Conservation (phyloP, 2,797 vertebrate species). For the Sebastolobus altivelis region DNA sequence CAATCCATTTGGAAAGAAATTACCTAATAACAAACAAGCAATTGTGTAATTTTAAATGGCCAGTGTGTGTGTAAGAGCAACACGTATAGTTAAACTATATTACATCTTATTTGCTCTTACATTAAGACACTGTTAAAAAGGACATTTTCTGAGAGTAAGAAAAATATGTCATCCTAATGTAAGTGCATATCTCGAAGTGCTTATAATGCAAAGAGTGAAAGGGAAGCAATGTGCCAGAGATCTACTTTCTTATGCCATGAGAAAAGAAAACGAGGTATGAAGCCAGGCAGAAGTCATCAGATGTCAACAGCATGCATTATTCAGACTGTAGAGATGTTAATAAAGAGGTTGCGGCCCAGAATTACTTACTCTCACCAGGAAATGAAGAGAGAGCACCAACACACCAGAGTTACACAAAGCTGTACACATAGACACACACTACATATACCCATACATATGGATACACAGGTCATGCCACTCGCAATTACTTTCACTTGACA, state of each 20-base stretch:
- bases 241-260: slow-evolving; percentile 22
- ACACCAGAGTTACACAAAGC: slow-evolving; percentile 14
- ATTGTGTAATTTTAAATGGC: neutral
- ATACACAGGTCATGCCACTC: slow-evolving; percentile 26
- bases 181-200: neutral
- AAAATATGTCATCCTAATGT: neutral
- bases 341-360: slow-evolving; percentile 46
- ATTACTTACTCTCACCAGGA: slow-evolving; percentile 50
- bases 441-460: slow-evolving; percentile 3
- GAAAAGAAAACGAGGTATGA: slow-evolving; percentile 32
- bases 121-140: neutral
- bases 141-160: neutral
- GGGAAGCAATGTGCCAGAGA: slow-evolving; percentile 14
- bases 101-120: neutral
- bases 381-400: slow-evolving; percentile 28
- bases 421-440: slow-evolving; percentile 1
- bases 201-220: slow-evolving; percentile 6
- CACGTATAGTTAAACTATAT: neutral
- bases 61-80: neutral
- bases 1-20: neutral
- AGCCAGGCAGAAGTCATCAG: slow-evolving; percentile 47
- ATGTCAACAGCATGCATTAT: slow-evolving; percentile 40
- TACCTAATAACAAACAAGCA: neutral
- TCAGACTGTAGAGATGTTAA: slow-evolving; percentile 47
- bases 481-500: slow-evolving; percentile 43